A percentile compares a stretch with the other conserved stretches of the same genome.
phyloP scores from a whole-genome alignment of 2,797 vertebrate species.

The Cichlasoma orientale region DNA sequence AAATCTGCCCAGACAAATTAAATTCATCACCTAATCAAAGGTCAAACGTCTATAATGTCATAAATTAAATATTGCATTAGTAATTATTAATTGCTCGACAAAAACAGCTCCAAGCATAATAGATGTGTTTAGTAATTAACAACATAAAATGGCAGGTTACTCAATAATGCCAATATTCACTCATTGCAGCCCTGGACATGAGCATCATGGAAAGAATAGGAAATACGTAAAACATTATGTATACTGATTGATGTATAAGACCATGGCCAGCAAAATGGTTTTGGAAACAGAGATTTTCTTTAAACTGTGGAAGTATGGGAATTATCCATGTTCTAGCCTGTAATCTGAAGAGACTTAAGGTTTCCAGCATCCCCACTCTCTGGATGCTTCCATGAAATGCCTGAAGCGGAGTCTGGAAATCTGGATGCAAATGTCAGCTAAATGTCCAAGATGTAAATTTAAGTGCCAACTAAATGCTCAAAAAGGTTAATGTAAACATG shows the following conservation, averaged over 20 bases:
- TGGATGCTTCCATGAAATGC: neutral
- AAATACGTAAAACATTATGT: neutral
- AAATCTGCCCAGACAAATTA: neutral
- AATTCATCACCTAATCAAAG: neutral
- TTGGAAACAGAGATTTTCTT: neutral
- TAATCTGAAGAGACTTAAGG: neutral
- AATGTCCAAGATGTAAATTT: neutral
- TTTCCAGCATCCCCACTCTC: neutral
- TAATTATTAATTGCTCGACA: neutral
- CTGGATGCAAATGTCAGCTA: conserved; percentile 12
- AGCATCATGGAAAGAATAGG: neutral
- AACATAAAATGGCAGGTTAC: neutral
- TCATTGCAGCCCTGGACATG: neutral
- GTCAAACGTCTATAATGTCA: neutral
- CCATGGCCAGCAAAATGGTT: fast-evolving
- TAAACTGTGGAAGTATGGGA: neutral
- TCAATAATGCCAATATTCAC: fast-evolving
- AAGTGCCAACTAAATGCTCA: conserved; percentile 1
- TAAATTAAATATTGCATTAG: neutral
- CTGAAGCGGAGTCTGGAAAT: neutral
- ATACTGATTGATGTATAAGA: neutral
- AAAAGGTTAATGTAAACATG: conserved; percentile 2
- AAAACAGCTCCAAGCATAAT: neutral
- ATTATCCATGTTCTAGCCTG: neutral
- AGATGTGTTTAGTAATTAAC: neutral